Base-by-base conservation (phyloP, 2,113 vertebrate genomes). In the Menidia beryllina region DNA sequence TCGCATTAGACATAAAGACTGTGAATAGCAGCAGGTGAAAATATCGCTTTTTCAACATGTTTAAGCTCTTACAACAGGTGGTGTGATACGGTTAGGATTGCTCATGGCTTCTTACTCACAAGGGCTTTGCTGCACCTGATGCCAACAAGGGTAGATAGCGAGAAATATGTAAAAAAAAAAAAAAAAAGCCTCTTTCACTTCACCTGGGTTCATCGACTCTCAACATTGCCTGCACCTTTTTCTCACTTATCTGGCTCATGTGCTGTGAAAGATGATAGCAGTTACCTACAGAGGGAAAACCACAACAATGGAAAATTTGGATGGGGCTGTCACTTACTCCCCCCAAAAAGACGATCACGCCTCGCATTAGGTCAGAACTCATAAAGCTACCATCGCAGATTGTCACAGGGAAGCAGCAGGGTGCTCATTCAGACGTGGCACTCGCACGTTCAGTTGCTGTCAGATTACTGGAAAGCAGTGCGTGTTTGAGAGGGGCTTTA, bases 401-500 rank as follows among this genome's bases (percentile, higher is more conserved):
- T n/a, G 61, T 25, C 25, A 17, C 4, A 38, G 30, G 39, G n/a
- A 23, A 67, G 50, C 51, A 67, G 13, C 39, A 26, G 39, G 26
- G 43, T 34, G 51, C 39, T 67, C 39, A 23, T 34, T 54, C 25
- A 34, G 39, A 67, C 52, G 34, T 3, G 4, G 14, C 41, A 24
- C 19, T 43, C 49, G 53, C 38, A 21, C 8, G 14, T 21, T 67
- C 38, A 55, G 39, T 34, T 43, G 51, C 52, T 6, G n/a, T 45
- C 51, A 67, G 50, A 66, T 54, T 66, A 66, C 45, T 30, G 52
- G 38, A 34, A 39, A 47, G 39, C 39, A 26, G 51, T 10, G n/a
- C 39, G 4, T 23, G 51, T 45, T 30, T 55, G 21, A 67, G 27
- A 34, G 39, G 64, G 47, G 64, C 64, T 55, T 67, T 65, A n/a